Conservation (phyloP, 2,113 vertebrate species). For the Pseudorasbora parva region DNA sequence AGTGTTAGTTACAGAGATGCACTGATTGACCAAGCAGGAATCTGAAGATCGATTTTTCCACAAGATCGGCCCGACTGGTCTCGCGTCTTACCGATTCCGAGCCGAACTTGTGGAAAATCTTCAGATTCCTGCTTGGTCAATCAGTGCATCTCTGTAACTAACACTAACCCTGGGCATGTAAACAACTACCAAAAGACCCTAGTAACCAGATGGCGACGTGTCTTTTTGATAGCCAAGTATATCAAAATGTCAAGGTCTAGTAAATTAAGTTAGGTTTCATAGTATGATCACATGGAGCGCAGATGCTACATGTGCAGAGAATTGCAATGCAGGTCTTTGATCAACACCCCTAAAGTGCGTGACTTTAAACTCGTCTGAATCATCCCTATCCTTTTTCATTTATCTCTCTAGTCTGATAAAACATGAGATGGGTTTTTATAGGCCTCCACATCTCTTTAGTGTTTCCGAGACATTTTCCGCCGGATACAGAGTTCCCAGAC, state of each 20-base stretch:
- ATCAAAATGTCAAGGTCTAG: neutral
- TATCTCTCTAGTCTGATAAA: slow-evolving; percentile 29
- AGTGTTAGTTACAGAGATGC: too few species aligned
- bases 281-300: neutral
- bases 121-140: too few species aligned
- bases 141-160: neutral
- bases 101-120: too few species aligned
- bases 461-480: slow-evolving; percentile 38
- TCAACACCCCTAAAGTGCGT: neutral
- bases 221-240: neutral
- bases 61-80: too few species aligned
- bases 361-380: slow-evolving; percentile 22
- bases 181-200: neutral
- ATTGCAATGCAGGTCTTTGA: slow-evolving; percentile 3
- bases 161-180: neutral
- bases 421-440: slow-evolving; percentile 30
- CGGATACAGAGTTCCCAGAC: slow-evolving; percentile 32
- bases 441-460: slow-evolving; percentile 17
- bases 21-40: too few species aligned
- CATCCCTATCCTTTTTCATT: slow-evolving; percentile 26
- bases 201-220: neutral
- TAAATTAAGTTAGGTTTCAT: slow-evolving; percentile 25
- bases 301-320: neutral
- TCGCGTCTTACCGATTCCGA: too few species aligned
- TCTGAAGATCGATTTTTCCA: too few species aligned